Percentiles rank a stretch among this genome's conserved stretches.
Evolutionary conservation across 1,140 invertebrate genomes (phyloP).

Genomic region (Oscheius sp.): DNA sequence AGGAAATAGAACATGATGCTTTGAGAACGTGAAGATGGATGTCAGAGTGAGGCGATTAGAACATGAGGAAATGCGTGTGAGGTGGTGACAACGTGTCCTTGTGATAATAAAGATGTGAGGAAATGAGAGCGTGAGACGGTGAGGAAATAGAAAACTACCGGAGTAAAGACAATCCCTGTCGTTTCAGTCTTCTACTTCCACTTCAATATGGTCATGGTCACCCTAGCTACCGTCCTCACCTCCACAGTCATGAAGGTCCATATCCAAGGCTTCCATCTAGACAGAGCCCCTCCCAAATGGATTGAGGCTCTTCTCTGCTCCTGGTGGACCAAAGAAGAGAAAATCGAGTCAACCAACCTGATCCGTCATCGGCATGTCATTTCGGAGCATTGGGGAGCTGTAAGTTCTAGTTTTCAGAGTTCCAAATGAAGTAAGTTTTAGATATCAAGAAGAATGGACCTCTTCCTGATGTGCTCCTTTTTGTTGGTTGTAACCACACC

Average conservation of each 20-base stretch:
- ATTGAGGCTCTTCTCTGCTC: slow-evolving; percentile 20
- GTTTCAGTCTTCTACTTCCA: slow-evolving; percentile 45
- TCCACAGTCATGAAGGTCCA: slow-evolving; percentile 37
- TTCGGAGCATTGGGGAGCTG: slow-evolving; percentile 35
- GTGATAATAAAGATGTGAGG: too few relatives aligned
- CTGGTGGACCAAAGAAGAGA: slow-evolving; percentile 2
- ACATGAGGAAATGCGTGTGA: too few relatives aligned
- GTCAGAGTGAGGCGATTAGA: too few relatives aligned
- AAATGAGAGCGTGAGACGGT: too few relatives aligned
- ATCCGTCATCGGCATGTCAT: slow-evolving; percentile 15
- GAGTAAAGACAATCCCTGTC: too few relatives aligned
- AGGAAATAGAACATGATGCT: too few relatives aligned
- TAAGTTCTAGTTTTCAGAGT: not conserved
- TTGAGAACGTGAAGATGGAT: too few relatives aligned
- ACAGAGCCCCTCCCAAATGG: slow-evolving; percentile 39
- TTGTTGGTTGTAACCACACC: slow-evolving; percentile 40
- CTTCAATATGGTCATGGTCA: slow-evolving; percentile 39
- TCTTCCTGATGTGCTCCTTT: slow-evolving; percentile 31
- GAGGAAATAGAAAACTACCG: too few relatives aligned
- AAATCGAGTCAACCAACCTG: not conserved
- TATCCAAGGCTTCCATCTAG: slow-evolving; percentile 34
- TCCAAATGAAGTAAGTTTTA: not conserved
- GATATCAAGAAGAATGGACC: slow-evolving; percentile 37
- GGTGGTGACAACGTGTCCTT: too few relatives aligned
- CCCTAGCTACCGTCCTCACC: slow-evolving; percentile 41